phyloP scores from a whole-genome alignment of 2,113 vertebrate genomes.

The Gavialis gangeticus region DNA sequence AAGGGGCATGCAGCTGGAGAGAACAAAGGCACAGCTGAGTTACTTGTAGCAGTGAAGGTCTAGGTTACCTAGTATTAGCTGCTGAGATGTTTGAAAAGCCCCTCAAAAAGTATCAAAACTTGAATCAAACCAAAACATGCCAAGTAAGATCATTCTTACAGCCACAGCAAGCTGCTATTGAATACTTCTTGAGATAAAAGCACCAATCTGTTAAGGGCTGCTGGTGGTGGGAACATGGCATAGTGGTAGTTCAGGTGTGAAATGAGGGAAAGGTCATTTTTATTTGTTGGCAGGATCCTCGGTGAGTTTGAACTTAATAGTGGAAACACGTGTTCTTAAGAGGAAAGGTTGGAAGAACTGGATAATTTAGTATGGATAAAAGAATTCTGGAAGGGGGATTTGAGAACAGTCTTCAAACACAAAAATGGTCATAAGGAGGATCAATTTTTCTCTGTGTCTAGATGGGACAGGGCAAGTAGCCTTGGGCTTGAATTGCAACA shows the following conservation, averaged over 20 bases:
- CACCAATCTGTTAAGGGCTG: neutral
- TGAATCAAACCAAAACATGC: neutral
- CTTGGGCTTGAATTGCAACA: no score
- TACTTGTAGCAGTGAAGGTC: neutral
- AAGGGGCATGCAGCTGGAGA: neutral
- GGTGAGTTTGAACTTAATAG: neutral
- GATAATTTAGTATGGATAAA: no score
- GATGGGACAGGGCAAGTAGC: no score
- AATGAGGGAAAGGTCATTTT: neutral
- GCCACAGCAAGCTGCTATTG: neutral
- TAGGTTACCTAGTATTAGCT: neutral
- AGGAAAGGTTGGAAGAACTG: no score
- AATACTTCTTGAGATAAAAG: no score
- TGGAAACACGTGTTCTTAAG: no score
- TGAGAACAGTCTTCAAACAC: no score
- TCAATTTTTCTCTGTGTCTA: no score
- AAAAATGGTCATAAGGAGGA: no score
- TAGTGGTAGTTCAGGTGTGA: neutral
- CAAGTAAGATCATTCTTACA: neutral
- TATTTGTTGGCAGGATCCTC: neutral
- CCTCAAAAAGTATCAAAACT: neutral
- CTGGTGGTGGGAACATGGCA: neutral
- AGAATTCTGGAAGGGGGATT: no score
- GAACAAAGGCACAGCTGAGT: neutral
- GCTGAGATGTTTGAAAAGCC: neutral